phyloP scores from a whole-genome alignment of 2,113 vertebrate species.

The Dromiciops gliroides region DNA sequence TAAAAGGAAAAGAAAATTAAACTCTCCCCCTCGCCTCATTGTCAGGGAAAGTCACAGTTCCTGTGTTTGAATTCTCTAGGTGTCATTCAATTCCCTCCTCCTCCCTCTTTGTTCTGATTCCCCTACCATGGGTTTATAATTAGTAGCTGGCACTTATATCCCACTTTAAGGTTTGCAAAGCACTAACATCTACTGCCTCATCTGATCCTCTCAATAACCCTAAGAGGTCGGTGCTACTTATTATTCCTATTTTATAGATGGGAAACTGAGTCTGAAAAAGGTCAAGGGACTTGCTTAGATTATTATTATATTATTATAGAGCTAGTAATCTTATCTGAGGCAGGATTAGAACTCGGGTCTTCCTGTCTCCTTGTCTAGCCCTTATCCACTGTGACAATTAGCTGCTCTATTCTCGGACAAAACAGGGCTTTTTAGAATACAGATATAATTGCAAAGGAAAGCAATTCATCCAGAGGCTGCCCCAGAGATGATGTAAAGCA shows the following conservation, averaged over 20 bases:
- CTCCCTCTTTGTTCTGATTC: not conserved
- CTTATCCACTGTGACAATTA: not conserved
- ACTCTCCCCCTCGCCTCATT: not conserved
- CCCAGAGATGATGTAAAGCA: not conserved
- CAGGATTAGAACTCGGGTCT: not conserved
- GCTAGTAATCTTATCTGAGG: not conserved
- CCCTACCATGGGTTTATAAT: not conserved
- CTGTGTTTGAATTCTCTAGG: not conserved
- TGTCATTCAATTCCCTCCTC: not conserved
- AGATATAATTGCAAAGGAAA: not conserved
- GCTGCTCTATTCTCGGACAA: not conserved
- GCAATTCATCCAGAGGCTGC: not conserved
- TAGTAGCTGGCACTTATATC: not conserved
- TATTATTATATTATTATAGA: not conserved
- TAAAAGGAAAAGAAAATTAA: not conserved
- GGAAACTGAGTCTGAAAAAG: not conserved
- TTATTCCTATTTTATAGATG: not conserved
- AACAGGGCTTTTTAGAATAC: not conserved
- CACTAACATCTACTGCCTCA: not conserved
- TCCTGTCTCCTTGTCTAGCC: not conserved
- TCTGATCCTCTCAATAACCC: not conserved
- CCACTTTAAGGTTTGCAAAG: not conserved
- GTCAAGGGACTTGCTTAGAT: not conserved
- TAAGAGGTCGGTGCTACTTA: not conserved
- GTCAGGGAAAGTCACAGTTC: not conserved